Evolutionary conservation across 2,797 vertebrate genomes (phyloP).

Genomic region (Hypotaenidia okinawae): DNA sequence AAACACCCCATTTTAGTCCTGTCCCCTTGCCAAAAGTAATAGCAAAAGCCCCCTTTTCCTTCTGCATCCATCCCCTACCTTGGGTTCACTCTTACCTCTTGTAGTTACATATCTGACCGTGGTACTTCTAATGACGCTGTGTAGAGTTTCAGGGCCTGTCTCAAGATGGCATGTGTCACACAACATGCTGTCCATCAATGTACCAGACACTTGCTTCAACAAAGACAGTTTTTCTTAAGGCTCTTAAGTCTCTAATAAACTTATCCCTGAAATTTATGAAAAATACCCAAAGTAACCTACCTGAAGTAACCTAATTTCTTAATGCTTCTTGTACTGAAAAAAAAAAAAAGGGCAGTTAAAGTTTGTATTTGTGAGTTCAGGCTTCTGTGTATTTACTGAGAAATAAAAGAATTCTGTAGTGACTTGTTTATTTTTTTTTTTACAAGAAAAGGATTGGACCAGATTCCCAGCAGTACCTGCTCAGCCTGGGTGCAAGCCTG

Average conservation of each 20-base stretch:
- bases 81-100: background rate
- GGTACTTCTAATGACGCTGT: background rate
- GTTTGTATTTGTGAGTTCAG: background rate
- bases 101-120: background rate
- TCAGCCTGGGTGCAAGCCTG: background rate
- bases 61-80: background rate
- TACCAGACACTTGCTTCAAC: background rate
- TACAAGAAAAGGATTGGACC: background rate
- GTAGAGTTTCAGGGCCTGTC: background rate
- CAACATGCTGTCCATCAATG: rapidly evolving
- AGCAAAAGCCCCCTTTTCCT: background rate
- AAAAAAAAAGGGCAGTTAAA: background rate
- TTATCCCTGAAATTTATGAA: background rate
- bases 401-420: background rate
- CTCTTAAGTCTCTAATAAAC: background rate
- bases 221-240: background rate
- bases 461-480: background rate
- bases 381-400: background rate
- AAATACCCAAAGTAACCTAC: background rate
- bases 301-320: background rate
- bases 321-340: background rate
- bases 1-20: background rate
- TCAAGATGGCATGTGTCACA: rapidly evolving
- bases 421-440: no score
- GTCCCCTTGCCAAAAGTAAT: background rate